These are phyloP conservation scores for Danaus melanippus DNA, from an alignment of 1,140 invertebrate genomes.

Conservation along the genomic window DNA sequence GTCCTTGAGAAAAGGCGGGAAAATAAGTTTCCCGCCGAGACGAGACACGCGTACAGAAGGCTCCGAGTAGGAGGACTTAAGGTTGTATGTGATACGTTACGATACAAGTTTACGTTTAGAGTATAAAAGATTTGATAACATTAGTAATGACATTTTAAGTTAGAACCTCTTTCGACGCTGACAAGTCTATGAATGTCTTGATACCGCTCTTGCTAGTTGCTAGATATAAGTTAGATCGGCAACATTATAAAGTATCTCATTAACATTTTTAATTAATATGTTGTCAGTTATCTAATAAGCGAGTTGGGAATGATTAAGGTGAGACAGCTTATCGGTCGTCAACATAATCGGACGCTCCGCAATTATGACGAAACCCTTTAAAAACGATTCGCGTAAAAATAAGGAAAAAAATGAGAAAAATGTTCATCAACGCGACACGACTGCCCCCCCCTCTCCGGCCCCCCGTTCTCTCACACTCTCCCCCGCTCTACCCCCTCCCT, in stretches of 20 bases:
- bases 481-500: constrained; percentile 35
- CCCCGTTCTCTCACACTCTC: constrained; percentile 30
- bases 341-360: constrained; percentile 64
- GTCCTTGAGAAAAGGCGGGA: constrained; percentile 54
- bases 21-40: constrained; percentile 61
- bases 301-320: constrained; percentile 8
- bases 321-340: constrained; percentile 45
- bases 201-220: too few species aligned
- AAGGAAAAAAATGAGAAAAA: constrained; percentile 70
- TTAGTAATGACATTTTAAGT: too few species aligned
- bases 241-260: too few species aligned
- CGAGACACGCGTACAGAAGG: constrained; percentile 58
- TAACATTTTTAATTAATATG: constrained; percentile 3
- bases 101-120: too few species aligned
- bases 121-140: too few species aligned
- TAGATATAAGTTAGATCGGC: too few species aligned
- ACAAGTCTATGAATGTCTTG: too few species aligned
- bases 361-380: constrained; percentile 72
- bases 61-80: constrained; percentile 11
- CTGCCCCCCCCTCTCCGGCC: constrained; percentile 36
- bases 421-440: constrained; percentile 71
- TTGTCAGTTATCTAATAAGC: constrained; percentile 9
- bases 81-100: too few species aligned
- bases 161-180: too few species aligned
- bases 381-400: constrained; percentile 70